Evolutionary conservation across 1,140 invertebrate species (phyloP).

Genomic region (Eupristina koningsbergeri): DNA sequence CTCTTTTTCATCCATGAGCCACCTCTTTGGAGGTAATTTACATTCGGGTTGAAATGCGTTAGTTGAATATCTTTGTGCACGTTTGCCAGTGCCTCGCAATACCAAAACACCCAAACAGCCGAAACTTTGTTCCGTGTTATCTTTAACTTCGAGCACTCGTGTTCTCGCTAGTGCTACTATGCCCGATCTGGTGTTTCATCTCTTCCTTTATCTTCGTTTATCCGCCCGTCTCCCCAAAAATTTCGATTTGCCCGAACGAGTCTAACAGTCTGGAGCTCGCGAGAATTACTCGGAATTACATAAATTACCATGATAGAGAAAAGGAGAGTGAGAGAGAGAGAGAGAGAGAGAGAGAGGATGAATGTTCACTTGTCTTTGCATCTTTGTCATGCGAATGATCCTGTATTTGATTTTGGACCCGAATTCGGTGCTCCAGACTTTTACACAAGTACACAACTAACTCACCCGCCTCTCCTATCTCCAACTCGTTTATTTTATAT

Average conservation of each 20-base stretch:
- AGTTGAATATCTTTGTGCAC: conserved; percentile 3
- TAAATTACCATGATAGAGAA: not conserved
- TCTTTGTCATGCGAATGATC: not conserved
- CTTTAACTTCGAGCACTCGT: not conserved
- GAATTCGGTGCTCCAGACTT: not conserved
- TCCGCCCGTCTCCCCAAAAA: not conserved
- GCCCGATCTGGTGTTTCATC: not conserved
- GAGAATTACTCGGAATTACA: not conserved
- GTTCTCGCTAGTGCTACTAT: not conserved
- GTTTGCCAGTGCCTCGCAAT: not conserved
- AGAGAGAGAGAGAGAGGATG: too few species aligned
- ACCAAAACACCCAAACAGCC: too few species aligned
- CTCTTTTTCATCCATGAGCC: too few species aligned
- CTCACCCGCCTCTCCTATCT: not conserved
- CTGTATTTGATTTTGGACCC: not conserved
- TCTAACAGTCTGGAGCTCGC: not conserved
- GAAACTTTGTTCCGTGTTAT: not conserved
- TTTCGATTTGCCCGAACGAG: not conserved
- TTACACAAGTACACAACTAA: not conserved
- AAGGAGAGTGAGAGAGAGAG: too few species aligned
- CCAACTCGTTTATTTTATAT: not conserved
- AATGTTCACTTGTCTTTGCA: conserved; percentile 8
- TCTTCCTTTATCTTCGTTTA: not conserved
- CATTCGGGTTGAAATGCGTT: conserved; percentile 24
- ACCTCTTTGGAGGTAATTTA: conserved; percentile 48